Conservation (phyloP, 2,888 invertebrate genomes). For the Eremobia ochroleuca region DNA sequence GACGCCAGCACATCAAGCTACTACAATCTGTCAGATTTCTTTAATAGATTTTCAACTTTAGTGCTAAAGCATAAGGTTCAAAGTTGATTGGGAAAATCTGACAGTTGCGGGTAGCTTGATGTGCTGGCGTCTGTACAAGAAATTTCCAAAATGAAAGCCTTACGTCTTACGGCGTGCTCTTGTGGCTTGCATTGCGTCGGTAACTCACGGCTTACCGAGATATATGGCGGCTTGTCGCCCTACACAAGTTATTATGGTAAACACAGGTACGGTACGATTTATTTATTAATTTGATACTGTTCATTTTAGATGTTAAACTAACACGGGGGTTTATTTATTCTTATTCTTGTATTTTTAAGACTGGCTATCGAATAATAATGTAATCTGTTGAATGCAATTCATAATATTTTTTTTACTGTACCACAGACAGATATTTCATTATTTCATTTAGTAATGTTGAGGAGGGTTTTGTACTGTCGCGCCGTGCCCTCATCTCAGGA, state of each 20-base stretch:
- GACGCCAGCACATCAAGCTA: too few relatives aligned
- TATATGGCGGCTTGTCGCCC: constrained; percentile 35
- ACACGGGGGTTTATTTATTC: neutral
- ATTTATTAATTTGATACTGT: constrained; percentile 16
- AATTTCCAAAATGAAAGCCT: constrained; percentile 9
- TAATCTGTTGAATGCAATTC: neutral
- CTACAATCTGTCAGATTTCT: too few relatives aligned
- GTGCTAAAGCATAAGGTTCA: too few relatives aligned
- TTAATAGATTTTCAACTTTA: too few relatives aligned
- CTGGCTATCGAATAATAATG: neutral
- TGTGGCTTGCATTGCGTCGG: constrained; percentile 25
- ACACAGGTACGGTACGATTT: constrained; percentile 25
- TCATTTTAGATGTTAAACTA: neutral
- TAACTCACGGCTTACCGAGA: constrained; percentile 49
- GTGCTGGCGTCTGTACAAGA: neutral
- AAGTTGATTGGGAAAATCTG: too few relatives aligned
- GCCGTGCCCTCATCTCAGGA: too few relatives aligned
- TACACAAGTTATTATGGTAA: constrained; percentile 30
- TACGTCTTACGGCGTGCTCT: neutral
- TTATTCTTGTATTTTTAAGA: neutral
- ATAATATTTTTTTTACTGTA: too few relatives aligned
- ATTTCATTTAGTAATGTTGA: too few relatives aligned
- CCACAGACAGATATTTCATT: too few relatives aligned
- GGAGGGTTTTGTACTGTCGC: too few relatives aligned
- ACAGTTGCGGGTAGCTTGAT: too few relatives aligned